A percentile compares a stretch with the other conserved stretches of the same genome.
Conservation (phyloP, 2,888 invertebrate species). For the Mactromeris polynyma region DNA sequence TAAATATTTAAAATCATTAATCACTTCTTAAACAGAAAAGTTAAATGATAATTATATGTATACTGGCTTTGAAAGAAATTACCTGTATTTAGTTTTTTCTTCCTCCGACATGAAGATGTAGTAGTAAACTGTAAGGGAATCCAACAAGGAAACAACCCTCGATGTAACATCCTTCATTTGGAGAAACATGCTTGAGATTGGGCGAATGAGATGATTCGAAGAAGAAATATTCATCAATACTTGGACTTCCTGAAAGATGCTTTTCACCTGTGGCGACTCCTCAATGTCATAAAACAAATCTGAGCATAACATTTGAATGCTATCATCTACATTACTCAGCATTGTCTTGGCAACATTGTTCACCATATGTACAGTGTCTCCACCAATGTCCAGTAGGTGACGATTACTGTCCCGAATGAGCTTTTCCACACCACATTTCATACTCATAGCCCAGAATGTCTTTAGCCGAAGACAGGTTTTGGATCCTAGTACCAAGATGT, state of each 20-base stretch:
- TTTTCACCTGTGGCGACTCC: conserved; percentile 53
- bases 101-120: conserved; percentile 48
- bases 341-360: conserved; percentile 50
- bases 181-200: conserved; percentile 51
- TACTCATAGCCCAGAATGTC: conserved; percentile 39
- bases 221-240: conserved; percentile 21
- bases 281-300: conserved; percentile 58
- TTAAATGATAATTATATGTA: not conserved
- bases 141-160: conserved; percentile 3
- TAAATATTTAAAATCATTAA: not conserved
- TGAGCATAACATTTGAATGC: conserved; percentile 19
- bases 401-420: conserved; percentile 37
- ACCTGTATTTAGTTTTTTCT: conserved; percentile 49
- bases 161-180: conserved; percentile 49
- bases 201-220: conserved; percentile 43
- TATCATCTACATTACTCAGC: conserved; percentile 25
- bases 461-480: conserved; percentile 38
- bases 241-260: conserved; percentile 36
- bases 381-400: conserved; percentile 43
- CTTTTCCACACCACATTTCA: conserved; percentile 42
- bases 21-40: too few relatives aligned
- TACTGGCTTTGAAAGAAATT: not conserved
- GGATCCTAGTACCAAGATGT: conserved; percentile 39
- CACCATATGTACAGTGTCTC: conserved; percentile 49
- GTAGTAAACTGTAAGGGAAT: conserved; percentile 49